A percentile compares a stretch with the other conserved stretches of the same genome.
Conservation (phyloP, 2,113 vertebrate species). For the Phalacrocorax brasilianus region DNA sequence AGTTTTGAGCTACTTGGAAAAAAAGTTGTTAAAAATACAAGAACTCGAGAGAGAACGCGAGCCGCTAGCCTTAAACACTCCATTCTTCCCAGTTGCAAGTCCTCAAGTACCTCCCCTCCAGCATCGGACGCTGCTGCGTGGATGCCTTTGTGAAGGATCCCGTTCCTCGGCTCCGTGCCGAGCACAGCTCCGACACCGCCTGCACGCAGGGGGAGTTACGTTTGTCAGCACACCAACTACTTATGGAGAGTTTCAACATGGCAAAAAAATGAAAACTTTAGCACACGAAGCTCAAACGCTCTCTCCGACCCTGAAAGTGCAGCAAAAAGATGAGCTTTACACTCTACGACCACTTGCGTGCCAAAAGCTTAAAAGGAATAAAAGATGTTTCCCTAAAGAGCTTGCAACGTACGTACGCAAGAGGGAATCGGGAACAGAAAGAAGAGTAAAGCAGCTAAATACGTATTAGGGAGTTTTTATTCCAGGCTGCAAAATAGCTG, state of each 20-base stretch:
- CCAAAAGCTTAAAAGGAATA: not conserved
- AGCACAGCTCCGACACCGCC: not conserved
- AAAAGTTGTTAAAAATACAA: not conserved
- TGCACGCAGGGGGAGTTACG: accelerated
- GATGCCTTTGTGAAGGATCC: not conserved
- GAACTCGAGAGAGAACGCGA: not conserved
- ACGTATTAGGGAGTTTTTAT: not conserved
- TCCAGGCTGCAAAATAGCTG: not conserved
- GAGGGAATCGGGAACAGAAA: not conserved
- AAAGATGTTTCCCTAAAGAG: not conserved
- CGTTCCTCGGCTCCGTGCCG: accelerated
- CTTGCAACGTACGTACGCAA: not conserved
- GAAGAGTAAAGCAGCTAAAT: not conserved
- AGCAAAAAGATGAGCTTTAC: not conserved
- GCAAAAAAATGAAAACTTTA: not conserved
- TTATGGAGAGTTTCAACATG: not conserved
- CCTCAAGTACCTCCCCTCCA: not conserved
- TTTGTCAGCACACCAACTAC: accelerated
- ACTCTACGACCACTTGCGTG: too few relatives aligned
- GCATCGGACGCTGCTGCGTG: accelerated
- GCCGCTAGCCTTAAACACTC: not conserved
- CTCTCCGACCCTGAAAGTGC: not conserved
- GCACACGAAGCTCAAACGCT: not conserved
- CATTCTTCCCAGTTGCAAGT: not conserved
- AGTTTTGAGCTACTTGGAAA: not conserved